phyloP scores from a whole-genome alignment of 2,797 vertebrate species.

The Helostoma temminkii region DNA sequence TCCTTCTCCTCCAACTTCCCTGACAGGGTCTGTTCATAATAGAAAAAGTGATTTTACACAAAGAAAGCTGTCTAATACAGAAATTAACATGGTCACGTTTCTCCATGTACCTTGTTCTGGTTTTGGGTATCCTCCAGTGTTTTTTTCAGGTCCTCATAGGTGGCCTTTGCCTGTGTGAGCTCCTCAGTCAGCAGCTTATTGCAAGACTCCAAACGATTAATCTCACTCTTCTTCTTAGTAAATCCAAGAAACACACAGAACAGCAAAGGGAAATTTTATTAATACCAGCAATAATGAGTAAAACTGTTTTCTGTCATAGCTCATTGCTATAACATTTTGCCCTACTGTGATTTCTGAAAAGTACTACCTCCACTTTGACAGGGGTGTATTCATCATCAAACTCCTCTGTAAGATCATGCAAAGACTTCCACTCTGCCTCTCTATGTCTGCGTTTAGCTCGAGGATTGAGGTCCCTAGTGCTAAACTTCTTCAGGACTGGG shows the following conservation, averaged over 20 bases:
- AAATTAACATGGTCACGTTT: background rate
- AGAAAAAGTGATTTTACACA: background rate
- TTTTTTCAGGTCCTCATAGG: constrained; percentile 72
- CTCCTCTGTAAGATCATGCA: constrained; percentile 82
- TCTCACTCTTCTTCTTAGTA: constrained; percentile 69
- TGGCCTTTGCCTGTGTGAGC: constrained; percentile 72
- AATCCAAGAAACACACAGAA: constrained; percentile 48
- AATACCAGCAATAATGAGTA: constrained; percentile 11
- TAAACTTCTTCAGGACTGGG: constrained; percentile 72
- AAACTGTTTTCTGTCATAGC: constrained; percentile 14
- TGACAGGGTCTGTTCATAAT: constrained; percentile 85
- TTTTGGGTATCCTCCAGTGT: constrained; percentile 77
- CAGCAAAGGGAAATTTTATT: constrained; percentile 13
- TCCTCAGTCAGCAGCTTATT: constrained; percentile 80
- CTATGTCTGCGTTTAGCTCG: constrained; percentile 41
- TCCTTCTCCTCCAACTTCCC: constrained; percentile 89
- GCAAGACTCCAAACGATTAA: constrained; percentile 73
- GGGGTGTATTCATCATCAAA: constrained; percentile 84
- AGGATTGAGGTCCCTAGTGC: constrained; percentile 6
- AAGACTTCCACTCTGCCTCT: constrained; percentile 66
- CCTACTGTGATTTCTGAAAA: constrained; percentile 13
- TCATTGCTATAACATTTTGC: constrained; percentile 8
- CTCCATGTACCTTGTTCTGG: constrained; percentile 80
- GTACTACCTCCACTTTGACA: constrained; percentile 79
- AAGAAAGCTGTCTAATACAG: background rate